phyloP scores from a whole-genome alignment of 2,113 vertebrate species.

The Cyprinodon variegatus region DNA sequence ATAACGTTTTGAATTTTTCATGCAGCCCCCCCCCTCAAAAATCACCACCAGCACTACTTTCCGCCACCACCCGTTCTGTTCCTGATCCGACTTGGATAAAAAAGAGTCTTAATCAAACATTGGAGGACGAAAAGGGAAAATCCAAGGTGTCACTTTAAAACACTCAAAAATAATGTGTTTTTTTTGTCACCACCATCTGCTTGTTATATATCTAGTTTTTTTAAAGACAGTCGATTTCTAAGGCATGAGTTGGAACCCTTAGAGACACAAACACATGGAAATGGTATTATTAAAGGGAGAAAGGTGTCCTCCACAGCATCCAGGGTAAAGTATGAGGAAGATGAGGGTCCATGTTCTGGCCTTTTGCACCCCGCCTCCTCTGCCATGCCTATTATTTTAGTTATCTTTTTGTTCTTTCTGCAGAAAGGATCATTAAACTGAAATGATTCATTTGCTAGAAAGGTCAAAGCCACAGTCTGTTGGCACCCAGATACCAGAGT shows the following conservation, averaged over 20 bases:
- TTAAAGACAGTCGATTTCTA: constrained; percentile 46
- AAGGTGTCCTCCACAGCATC: constrained; percentile 45
- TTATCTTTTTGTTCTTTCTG: constrained; percentile 62
- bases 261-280: constrained; percentile 44
- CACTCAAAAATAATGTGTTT: constrained; percentile 20
- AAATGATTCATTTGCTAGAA: constrained; percentile 79
- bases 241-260: constrained; percentile 23
- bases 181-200: constrained; percentile 54
- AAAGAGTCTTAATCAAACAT: constrained; percentile 68
- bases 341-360: constrained; percentile 34
- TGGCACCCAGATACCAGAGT: constrained; percentile 60
- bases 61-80: constrained; percentile 21
- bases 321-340: constrained; percentile 10
- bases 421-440: constrained; percentile 76
- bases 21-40: constrained; percentile 34
- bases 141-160: constrained; percentile 50
- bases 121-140: constrained; percentile 38
- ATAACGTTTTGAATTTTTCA: constrained; percentile 82
- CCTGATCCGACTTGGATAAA: constrained; percentile 49
- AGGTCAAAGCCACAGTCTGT: constrained; percentile 74
- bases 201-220: constrained; percentile 36
- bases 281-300: constrained; percentile 44
- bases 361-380: constrained; percentile 32
- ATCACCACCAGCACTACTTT: background rate
- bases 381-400: constrained; percentile 59